A percentile compares a stretch with the other conserved stretches of the same genome.
phyloP scores from a whole-genome alignment of 2,113 vertebrate species.

The Ophiodon elongatus region DNA sequence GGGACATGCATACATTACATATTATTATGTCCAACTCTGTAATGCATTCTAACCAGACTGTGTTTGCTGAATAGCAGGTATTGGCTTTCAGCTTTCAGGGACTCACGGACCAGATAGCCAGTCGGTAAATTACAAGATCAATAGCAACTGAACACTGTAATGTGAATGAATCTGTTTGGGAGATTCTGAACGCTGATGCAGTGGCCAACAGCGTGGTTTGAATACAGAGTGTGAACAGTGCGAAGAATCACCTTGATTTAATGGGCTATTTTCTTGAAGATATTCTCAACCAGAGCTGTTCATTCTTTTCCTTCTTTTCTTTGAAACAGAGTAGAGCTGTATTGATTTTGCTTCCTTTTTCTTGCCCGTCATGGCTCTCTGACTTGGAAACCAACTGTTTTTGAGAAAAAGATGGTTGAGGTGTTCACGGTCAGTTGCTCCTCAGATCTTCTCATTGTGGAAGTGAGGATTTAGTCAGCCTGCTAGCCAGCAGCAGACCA shows the following conservation, averaged over 20 bases:
- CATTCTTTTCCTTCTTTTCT: background rate
- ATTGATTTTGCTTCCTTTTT: conserved; percentile 48
- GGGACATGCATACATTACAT: background rate
- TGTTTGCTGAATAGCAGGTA: conserved; percentile 19
- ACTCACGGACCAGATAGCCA: background rate
- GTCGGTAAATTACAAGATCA: conserved; percentile 28
- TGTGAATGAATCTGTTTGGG: conserved; percentile 42
- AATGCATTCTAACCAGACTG: conserved; percentile 18
- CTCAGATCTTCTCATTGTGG: conserved; percentile 27
- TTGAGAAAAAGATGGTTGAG: conserved; percentile 12
- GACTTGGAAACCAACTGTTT: conserved; percentile 22
- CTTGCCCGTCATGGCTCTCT: conserved; percentile 28
- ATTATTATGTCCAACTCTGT: conserved; percentile 13
- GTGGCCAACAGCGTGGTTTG: conserved; percentile 6
- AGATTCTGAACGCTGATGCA: conserved; percentile 3
- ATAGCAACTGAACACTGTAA: conserved; percentile 31
- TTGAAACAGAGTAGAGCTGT: background rate
- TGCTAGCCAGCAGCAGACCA: too few relatives aligned
- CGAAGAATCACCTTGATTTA: background rate
- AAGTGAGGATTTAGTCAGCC: background rate
- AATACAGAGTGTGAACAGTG: background rate
- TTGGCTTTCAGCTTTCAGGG: conserved; percentile 25
- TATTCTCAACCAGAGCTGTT: background rate
- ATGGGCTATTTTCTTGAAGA: background rate
- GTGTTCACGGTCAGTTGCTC: background rate